Percentiles rank a stretch among this genome's conserved stretches.
phyloP scores from a whole-genome alignment of 2,797 vertebrate genomes.

The Euthynnus affinis region DNA sequence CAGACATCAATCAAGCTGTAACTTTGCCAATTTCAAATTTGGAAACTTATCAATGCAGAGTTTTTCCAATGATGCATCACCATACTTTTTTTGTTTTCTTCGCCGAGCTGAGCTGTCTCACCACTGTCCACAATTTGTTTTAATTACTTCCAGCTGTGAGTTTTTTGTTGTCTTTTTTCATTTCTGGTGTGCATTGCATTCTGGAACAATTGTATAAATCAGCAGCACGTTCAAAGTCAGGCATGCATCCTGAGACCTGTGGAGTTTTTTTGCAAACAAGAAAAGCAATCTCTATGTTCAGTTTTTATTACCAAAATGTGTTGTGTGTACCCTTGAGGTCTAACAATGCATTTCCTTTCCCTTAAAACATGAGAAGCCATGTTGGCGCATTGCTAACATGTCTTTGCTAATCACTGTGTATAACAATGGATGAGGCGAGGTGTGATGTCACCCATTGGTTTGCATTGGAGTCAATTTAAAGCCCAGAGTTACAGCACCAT shows the following conservation, averaged over 20 bases:
- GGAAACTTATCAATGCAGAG: slow-evolving; percentile 42
- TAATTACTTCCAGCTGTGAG: slow-evolving; percentile 50
- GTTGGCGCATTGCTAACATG: neutral
- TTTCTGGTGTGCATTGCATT: slow-evolving; percentile 30
- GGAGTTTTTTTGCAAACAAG: neutral
- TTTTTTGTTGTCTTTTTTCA: neutral
- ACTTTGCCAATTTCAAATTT: slow-evolving; percentile 12
- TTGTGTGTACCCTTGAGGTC: too few relatives aligned
- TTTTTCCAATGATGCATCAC: slow-evolving; percentile 49
- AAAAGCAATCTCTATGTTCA: neutral
- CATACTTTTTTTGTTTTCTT: slow-evolving; percentile 43
- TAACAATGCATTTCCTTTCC: too few relatives aligned
- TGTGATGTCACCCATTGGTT: too few relatives aligned
- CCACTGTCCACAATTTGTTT: slow-evolving; percentile 45
- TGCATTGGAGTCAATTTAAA: too few relatives aligned
- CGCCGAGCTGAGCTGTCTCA: slow-evolving; percentile 26
- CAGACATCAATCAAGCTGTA: slow-evolving; percentile 23
- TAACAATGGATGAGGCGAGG: too few relatives aligned
- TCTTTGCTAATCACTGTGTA: neutral
- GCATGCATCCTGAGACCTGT: neutral
- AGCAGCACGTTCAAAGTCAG: slow-evolving; percentile 11
- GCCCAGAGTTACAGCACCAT: too few relatives aligned
- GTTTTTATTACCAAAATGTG: neutral
- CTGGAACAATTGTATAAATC: slow-evolving; percentile 11
- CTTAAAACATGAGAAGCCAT: neutral